phyloP scores from a whole-genome alignment of 2,797 vertebrate genomes.

The Crenuchus spilurus region DNA sequence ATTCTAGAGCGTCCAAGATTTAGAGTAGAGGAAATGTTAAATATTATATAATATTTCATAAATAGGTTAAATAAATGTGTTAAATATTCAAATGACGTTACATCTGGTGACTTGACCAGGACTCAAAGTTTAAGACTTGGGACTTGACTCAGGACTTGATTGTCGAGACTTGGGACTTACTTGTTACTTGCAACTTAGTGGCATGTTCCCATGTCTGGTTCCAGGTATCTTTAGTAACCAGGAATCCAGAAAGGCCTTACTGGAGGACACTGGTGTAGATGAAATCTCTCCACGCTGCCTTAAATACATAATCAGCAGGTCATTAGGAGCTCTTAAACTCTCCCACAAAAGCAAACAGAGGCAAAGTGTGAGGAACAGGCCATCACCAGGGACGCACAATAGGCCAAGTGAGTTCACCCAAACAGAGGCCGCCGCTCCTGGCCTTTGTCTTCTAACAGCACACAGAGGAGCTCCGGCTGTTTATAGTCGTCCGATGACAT shows the following conservation, averaged over 20 bases:
- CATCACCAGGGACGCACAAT: slow-evolving; percentile 33
- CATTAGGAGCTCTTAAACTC: slow-evolving; percentile 49
- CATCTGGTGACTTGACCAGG: too few relatives aligned
- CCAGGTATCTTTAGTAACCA: slow-evolving; percentile 2
- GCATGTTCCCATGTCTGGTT: too few relatives aligned
- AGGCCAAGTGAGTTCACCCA: slow-evolving; percentile 19
- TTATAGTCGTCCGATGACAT: slow-evolving; percentile 74
- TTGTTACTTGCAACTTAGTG: too few relatives aligned
- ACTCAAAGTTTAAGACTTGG: too few relatives aligned
- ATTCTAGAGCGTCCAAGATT: too few relatives aligned
- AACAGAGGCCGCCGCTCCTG: slow-evolving; percentile 5
- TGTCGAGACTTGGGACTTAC: too few relatives aligned
- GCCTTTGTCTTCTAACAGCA: slow-evolving; percentile 59
- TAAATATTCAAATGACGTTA: too few relatives aligned
- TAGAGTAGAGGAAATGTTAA: too few relatives aligned
- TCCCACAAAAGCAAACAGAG: slow-evolving; percentile 46
- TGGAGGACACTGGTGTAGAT: slow-evolving; percentile 50
- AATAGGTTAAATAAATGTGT: too few relatives aligned
- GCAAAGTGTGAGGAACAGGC: slow-evolving; percentile 34
- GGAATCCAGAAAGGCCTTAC: slow-evolving; percentile 28
- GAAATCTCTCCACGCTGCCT: slow-evolving; percentile 32
- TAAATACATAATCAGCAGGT: slow-evolving; percentile 47
- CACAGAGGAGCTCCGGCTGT: slow-evolving; percentile 55
- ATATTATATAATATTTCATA: too few relatives aligned
- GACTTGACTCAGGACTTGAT: too few relatives aligned